Conservation (phyloP, 2,113 vertebrate genomes). For the Narcine bancroftii region DNA sequence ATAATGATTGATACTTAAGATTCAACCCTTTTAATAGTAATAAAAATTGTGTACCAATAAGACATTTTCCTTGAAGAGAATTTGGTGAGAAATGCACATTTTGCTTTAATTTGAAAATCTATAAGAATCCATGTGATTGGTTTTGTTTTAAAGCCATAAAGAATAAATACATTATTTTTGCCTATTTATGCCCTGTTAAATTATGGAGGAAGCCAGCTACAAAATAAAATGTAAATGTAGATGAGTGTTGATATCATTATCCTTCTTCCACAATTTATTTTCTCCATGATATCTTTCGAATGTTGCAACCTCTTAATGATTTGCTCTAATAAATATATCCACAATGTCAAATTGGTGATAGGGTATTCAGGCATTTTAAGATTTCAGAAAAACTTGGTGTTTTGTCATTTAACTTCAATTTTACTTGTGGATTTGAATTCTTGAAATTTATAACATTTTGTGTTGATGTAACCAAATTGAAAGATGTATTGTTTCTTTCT, state of each 20-base stretch:
- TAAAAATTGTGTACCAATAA: background rate
- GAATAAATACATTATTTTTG: background rate
- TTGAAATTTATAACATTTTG: background rate
- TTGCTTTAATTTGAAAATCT: background rate
- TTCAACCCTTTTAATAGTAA: background rate
- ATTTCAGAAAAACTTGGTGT: background rate
- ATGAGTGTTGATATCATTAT: background rate
- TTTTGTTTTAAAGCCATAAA: background rate
- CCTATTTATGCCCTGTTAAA: background rate
- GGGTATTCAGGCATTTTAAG: background rate
- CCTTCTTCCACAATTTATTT: background rate
- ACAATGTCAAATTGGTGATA: background rate
- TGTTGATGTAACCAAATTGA: background rate
- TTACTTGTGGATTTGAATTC: background rate
- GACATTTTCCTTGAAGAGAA: background rate
- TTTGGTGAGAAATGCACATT: no score
- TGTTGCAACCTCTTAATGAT: background rate
- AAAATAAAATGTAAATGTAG: background rate
- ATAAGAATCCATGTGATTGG: background rate
- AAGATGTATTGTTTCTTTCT: background rate
- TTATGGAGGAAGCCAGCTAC: background rate
- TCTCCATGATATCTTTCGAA: background rate
- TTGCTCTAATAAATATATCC: background rate
- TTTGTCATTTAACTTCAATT: background rate
- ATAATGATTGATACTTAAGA: background rate